Percentiles rank a stretch among this genome's conserved stretches.
Evolutionary conservation across 1,140 invertebrate species (phyloP).

Genomic region (Acromyrmex charruanus): DNA sequence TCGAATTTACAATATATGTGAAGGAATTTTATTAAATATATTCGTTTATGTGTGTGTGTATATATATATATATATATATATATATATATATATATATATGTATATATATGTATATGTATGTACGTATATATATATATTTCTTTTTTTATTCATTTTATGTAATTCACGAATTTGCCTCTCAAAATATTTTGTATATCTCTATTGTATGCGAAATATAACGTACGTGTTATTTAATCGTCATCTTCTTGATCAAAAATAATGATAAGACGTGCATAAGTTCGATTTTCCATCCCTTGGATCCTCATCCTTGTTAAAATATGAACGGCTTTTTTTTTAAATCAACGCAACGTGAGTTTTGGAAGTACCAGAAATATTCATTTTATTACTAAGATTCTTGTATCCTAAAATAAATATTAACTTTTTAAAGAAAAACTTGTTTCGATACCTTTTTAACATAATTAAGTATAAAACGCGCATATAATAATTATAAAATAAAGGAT

Average conservation of each 20-base stretch:
- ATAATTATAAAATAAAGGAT: not conserved
- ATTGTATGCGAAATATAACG: conserved; percentile 57
- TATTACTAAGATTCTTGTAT: not conserved
- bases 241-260: conserved; percentile 35
- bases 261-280: not conserved
- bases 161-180: conserved; percentile 69
- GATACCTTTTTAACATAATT: not conserved
- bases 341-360: not conserved
- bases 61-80: conserved; percentile 56
- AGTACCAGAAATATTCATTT: conserved; percentile 1
- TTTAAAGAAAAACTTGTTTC: not conserved
- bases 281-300: conserved; percentile 39
- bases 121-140: conserved; percentile 34
- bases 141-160: conserved; percentile 39
- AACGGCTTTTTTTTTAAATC: not conserved
- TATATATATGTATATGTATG: conserved; percentile 48
- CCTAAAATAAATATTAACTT: not conserved
- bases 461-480: not conserved
- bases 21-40: conserved; percentile 72
- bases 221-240: conserved; percentile 22
- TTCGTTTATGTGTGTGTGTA: conserved; percentile 56
- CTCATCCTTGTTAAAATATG: not conserved
- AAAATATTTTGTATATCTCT: conserved; percentile 61
- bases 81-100: conserved; percentile 40
- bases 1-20: conserved; percentile 63